These are phyloP conservation scores for Balearica regulorum DNA, from an alignment of 2,797 vertebrate genomes.

Conservation along the genomic window DNA sequence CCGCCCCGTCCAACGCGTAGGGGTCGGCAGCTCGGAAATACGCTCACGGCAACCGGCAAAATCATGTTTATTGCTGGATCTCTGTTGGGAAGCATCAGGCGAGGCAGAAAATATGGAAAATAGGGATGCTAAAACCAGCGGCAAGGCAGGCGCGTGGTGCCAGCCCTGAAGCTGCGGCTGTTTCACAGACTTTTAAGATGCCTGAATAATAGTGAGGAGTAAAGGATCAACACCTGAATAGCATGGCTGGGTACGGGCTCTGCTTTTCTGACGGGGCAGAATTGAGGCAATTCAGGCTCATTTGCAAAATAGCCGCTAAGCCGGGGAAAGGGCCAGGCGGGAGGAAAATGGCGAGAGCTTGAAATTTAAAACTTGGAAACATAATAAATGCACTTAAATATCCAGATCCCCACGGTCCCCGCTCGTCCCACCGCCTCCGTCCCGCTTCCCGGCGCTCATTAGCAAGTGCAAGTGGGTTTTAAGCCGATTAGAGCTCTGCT, in stretches of 20 bases:
- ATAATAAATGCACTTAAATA: background rate
- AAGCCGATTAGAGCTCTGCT: background rate
- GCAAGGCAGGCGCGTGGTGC: background rate
- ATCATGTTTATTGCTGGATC: background rate
- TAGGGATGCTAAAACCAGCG: background rate
- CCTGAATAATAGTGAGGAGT: background rate
- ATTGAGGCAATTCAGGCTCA: background rate
- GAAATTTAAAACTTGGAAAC: background rate
- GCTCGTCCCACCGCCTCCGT: background rate
- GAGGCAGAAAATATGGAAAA: background rate
- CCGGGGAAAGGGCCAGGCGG: background rate
- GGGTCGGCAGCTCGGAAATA: background rate
- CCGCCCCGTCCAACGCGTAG: fast-evolving
- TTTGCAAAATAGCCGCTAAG: background rate
- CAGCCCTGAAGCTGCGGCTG: background rate
- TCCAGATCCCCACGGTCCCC: background rate
- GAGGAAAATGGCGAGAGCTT: background rate
- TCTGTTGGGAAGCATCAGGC: background rate
- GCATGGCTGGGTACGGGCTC: fast-evolving
- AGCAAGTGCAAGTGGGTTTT: background rate
- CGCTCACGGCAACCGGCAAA: background rate
- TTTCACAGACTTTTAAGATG: background rate
- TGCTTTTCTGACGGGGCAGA: background rate
- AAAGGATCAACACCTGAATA: background rate
- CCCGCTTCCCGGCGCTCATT: background rate